Evolutionary conservation across 2,888 invertebrate genomes (phyloP).

Genomic region (Himalopsyche japonica): DNA sequence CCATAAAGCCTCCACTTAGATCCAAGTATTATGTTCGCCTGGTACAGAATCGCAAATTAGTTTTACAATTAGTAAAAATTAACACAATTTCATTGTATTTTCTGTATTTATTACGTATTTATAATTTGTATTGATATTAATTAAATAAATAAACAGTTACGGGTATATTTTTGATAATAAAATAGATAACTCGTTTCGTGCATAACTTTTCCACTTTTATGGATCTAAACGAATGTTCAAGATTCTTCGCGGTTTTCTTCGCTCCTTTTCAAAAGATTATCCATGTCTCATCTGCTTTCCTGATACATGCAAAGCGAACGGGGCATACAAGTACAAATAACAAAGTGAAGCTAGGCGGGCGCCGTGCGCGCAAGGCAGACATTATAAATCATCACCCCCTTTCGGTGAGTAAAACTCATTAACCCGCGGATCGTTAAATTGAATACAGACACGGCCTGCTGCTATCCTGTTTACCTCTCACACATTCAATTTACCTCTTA

Average conservation of each 20-base stretch:
- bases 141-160: no score
- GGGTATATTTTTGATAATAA: neutral
- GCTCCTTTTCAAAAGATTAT: neutral
- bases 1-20: no score
- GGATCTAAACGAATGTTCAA: neutral
- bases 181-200: neutral
- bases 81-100: no score
- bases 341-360: constrained; percentile 12
- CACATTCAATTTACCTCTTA: constrained; percentile 6
- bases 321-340: constrained; percentile 5
- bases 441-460: constrained; percentile 30
- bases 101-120: no score
- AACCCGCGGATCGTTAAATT: constrained; percentile 38
- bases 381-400: constrained; percentile 39
- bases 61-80: no score
- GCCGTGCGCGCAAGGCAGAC: constrained; percentile 19
- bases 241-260: neutral
- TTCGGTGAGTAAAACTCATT: constrained; percentile 38
- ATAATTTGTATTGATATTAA: no score
- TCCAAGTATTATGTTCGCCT: no score
- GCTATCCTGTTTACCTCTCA: constrained; percentile 22
- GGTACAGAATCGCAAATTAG: no score
- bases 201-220: no score
- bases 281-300: constrained; percentile 2
- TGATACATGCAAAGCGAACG: neutral